Evolutionary conservation across 2,113 vertebrate genomes (phyloP), one percentile per base, ranked within the genome.

Genomic region (Chrysochloris asiatica): DNA sequence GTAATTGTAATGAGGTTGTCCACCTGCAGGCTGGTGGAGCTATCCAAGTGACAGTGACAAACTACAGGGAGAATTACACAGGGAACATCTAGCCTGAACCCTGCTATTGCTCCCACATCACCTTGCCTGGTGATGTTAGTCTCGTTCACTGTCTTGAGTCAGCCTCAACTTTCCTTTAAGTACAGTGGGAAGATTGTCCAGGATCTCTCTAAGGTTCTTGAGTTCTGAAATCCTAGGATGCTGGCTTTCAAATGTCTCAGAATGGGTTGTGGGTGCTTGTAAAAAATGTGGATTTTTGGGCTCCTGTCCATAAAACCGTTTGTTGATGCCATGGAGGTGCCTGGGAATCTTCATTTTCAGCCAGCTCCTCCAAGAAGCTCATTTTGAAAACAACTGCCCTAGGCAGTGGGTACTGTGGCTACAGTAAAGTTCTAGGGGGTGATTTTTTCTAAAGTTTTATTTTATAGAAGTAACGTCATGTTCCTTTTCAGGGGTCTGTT

Each of bases 401-500:
- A n/a, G n/a, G n/a, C n/a, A n/a, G n/a, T n/a, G 75, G 33, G 26
- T 8, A 38, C 36, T 61, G 63, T 26, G 67, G 19, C 50, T 48
- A 36, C 43, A 82, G 47, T 50, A 50, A 71, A 75, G 17, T 19
- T 41, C 33, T 79, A 43, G 86, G 86, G 67, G 65, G 67, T 48
- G 76, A 83, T 81, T 81, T 96, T 90, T 95, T 95, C 71, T 89
- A 2, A 92, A 83, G 96, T 96, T 80, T 95, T 73, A 93, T 97
- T 96, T 96, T 96, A 93, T n/a, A 92, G 83, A 89, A 94, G 93
- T 96, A 89, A 73, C 93, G 91, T 92, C 81, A 94, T 90, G 94
- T 95, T 90, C 80, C 88, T 91, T 96, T 96, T 97, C 97, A 97
- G 94, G 96, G 94, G 88, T 88, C 90, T 92, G 93, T 96, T 96